phyloP scores from a whole-genome alignment of 2,113 vertebrate genomes.

The Bungarus multicinctus region DNA sequence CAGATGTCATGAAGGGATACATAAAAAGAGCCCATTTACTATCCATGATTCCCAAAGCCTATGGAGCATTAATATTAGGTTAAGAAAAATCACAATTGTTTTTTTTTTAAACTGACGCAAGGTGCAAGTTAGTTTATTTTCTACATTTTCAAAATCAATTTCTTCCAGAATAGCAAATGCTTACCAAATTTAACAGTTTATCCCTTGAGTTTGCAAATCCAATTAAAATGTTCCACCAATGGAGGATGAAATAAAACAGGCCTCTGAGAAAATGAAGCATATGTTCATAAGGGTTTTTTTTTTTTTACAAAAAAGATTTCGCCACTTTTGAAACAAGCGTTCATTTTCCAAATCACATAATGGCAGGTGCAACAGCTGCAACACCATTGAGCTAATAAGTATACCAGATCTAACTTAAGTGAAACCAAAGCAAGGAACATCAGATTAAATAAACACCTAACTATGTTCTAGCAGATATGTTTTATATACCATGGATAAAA shows the following conservation, averaged over 20 bases:
- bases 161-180: slow-evolving; percentile 1
- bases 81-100: not conserved
- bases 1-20: not conserved
- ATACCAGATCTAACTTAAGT: not conserved
- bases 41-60: not conserved
- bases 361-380: not conserved
- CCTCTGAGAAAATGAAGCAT: not conserved
- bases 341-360: not conserved
- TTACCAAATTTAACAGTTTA: slow-evolving; percentile 7
- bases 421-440: not conserved
- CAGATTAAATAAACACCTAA: not conserved
- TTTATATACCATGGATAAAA: not conserved
- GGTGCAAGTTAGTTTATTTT: not conserved
- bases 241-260: slow-evolving; percentile 1
- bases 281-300: slow-evolving; percentile 2
- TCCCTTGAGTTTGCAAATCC: slow-evolving; percentile 21
- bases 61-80: not conserved
- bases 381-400: not conserved
- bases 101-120: not conserved
- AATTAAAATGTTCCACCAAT: slow-evolving; percentile 16
- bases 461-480: not conserved
- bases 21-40: not conserved
- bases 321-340: not conserved
- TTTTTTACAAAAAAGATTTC: not conserved
- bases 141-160: slow-evolving; percentile 8